Percentiles rank a stretch among this genome's conserved stretches.
These are phyloP conservation scores for Meda fulgida DNA, from an alignment of 2,797 vertebrate species.

Conservation along the genomic window DNA sequence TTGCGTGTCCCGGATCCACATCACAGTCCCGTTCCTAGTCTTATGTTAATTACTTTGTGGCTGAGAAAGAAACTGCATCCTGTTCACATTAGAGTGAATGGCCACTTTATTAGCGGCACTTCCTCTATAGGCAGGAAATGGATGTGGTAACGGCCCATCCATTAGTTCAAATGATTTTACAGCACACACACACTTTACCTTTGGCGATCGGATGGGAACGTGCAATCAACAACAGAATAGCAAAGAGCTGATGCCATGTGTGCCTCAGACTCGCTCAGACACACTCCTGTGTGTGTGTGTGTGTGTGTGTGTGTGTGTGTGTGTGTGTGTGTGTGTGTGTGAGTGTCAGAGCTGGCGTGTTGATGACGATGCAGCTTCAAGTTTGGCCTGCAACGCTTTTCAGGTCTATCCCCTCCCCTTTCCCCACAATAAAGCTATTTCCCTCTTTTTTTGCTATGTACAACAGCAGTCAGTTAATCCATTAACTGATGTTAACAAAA, in stretches of 20 bases:
- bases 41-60: background rate
- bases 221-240: slow-evolving; percentile 4
- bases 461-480: background rate
- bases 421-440: no score
- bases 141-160: slow-evolving; percentile 50
- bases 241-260: background rate
- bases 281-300: no score
- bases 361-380: background rate
- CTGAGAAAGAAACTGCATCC: background rate
- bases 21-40: background rate
- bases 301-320: background rate
- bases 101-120: slow-evolving; percentile 12
- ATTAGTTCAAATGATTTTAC: slow-evolving; percentile 58
- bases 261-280: background rate
- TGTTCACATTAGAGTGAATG: slow-evolving; percentile 11
- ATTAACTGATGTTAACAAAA: no score
- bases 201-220: slow-evolving; percentile 56
- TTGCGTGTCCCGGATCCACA: background rate
- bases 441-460: background rate
- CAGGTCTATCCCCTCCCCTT: no score
- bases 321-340: background rate
- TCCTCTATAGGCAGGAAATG: slow-evolving; percentile 24
- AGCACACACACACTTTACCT: background rate
- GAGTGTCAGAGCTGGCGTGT: background rate
- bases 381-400: background rate